phyloP scores from a whole-genome alignment of 2,113 vertebrate species.

The Acinonyx jubatus region DNA sequence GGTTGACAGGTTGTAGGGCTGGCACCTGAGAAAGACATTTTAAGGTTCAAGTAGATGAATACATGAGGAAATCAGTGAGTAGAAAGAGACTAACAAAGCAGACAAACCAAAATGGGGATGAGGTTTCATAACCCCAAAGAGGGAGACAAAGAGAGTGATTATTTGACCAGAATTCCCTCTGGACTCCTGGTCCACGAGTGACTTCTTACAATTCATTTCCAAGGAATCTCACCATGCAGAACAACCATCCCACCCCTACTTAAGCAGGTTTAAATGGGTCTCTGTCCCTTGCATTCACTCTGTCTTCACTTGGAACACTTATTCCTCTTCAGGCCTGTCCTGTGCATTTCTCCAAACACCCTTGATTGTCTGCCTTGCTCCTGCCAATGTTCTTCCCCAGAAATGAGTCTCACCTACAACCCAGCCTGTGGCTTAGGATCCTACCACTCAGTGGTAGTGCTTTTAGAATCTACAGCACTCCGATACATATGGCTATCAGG shows the following conservation, averaged over 20 bases:
- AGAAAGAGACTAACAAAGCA: slow-evolving; percentile 14
- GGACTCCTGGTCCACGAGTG: not conserved
- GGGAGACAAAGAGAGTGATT: not conserved
- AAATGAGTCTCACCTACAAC: not conserved
- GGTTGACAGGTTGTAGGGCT: not conserved
- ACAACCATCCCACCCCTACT: not conserved
- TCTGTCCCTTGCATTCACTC: not conserved
- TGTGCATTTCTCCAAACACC: not conserved
- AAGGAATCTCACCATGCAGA: not conserved
- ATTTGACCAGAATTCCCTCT: slow-evolving; percentile 23
- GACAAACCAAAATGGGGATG: not conserved
- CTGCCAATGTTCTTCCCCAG: not conserved
- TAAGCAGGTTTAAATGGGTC: not conserved
- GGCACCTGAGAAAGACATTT: not conserved
- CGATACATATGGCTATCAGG: not conserved
- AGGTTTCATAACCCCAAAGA: not conserved
- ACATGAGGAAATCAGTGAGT: not conserved
- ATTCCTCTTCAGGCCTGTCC: not conserved
- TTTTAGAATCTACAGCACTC: not conserved
- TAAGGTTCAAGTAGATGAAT: slow-evolving; percentile 21
- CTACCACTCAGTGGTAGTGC: not conserved
- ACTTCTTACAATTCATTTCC: not conserved
- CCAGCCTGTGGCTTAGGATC: not conserved
- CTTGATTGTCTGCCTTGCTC: not conserved
- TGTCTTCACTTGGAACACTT: not conserved